These are phyloP conservation scores for Anthopleura xanthogrammica DNA, from an alignment of 92 coral and sea anemone genomes.

Conservation along the genomic window DNA sequence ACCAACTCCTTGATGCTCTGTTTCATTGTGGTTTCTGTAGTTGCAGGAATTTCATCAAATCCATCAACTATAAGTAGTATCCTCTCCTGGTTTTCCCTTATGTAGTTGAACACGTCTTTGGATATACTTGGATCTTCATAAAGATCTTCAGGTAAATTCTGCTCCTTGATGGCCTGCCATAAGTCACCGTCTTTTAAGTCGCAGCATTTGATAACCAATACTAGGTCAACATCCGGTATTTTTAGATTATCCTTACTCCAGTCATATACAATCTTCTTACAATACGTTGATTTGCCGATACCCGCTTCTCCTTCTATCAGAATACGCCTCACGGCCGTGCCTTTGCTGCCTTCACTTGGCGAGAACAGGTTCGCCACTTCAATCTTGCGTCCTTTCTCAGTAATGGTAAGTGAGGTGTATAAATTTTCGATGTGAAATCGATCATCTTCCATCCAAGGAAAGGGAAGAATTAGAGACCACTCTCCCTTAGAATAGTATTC, in stretches of 20 bases:
- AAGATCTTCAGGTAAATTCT: neutral
- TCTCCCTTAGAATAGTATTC: neutral
- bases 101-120: neutral
- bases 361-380: neutral
- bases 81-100: neutral
- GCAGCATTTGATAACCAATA: neutral
- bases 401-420: neutral
- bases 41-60: slow-evolving; percentile 1
- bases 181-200: neutral
- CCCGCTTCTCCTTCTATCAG: neutral
- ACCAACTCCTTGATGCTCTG: neutral
- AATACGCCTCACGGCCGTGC: neutral
- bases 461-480: neutral
- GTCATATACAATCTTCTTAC: neutral
- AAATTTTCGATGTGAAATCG: neutral
- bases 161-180: neutral
- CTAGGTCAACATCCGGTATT: neutral
- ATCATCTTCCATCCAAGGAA: neutral
- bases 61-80: neutral
- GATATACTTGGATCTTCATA: neutral
- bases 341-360: neutral
- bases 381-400: neutral
- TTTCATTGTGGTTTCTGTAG: neutral
- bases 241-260: neutral
- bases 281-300: neutral